These are phyloP conservation scores for Echinarachnius parma DNA, from an alignment of 53 echinoderm and acorn worm genomes.

Conservation along the genomic window DNA sequence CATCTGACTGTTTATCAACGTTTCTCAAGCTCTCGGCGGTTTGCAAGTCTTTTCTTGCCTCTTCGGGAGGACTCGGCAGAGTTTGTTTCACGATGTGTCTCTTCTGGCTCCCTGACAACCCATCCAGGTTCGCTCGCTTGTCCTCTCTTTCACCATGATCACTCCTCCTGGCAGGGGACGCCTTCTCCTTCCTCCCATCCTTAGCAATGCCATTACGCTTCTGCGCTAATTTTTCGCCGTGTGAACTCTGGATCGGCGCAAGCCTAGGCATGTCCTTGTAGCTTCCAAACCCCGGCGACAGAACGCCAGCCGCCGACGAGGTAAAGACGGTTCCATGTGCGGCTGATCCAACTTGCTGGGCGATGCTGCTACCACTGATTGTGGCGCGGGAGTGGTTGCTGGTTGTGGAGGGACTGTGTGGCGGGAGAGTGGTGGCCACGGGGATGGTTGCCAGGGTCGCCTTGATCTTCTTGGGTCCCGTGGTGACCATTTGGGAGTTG, in stretches of 20 bases:
- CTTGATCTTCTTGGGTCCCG: slow-evolving; percentile 60
- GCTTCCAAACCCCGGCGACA: slow-evolving; percentile 2
- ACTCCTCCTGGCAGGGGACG: background rate
- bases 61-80: background rate
- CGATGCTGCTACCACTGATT: too few species aligned
- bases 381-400: slow-evolving; percentile 7
- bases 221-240: slow-evolving; percentile 23
- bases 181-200: too few species aligned
- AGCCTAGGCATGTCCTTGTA: slow-evolving; percentile 73
- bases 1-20: background rate
- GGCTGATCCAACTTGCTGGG: slow-evolving; percentile 8
- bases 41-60: slow-evolving; percentile 20
- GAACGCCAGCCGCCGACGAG: background rate
- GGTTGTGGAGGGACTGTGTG: slow-evolving; percentile 18
- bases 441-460: slow-evolving; percentile 70
- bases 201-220: slow-evolving; percentile 14
- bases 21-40: background rate
- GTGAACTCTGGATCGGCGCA: slow-evolving; percentile 63
- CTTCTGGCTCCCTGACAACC: too few species aligned
- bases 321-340: slow-evolving; percentile 24
- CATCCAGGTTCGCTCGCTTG: background rate
- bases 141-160: background rate
- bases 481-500: slow-evolving; percentile 8
- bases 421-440: slow-evolving; percentile 54
- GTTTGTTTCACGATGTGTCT: background rate